Evolutionary conservation across 2,888 invertebrate genomes (phyloP).

Genomic region (Blomia tropicalis): DNA sequence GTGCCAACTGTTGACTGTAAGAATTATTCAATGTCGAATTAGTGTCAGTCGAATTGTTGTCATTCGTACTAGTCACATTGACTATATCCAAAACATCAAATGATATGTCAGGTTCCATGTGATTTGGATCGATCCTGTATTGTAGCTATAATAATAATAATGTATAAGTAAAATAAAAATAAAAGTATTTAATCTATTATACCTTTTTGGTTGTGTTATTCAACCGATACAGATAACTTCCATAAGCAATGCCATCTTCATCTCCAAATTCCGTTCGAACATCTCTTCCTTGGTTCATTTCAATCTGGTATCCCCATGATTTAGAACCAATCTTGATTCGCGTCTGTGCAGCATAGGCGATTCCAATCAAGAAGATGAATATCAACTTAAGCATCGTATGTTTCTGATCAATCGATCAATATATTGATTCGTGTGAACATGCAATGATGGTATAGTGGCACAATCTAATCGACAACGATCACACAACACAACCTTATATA

Average conservation of each 20-base stretch:
- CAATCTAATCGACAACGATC: too few relatives aligned
- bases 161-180: background rate
- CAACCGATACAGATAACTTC: background rate
- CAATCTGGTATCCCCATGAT: slow-evolving; percentile 20
- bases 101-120: slow-evolving; percentile 16
- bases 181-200: background rate
- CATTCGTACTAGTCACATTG: background rate
- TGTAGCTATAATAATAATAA: slow-evolving; percentile 7
- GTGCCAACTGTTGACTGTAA: background rate
- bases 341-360: slow-evolving; percentile 18
- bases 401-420: background rate
- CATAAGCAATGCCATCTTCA: slow-evolving; percentile 16
- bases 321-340: slow-evolving; percentile 19
- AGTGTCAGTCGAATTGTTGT: background rate
- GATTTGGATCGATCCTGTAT: slow-evolving; percentile 19
- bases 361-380: slow-evolving; percentile 4
- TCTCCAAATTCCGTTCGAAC: slow-evolving; percentile 17
- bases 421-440: too few relatives aligned
- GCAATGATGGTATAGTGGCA: too few relatives aligned
- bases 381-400: slow-evolving; percentile 11
- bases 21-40: slow-evolving; percentile 1
- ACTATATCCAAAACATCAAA: slow-evolving; percentile 10
- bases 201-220: slow-evolving; percentile 11
- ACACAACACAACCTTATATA: background rate
- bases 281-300: slow-evolving; percentile 12